These are phyloP conservation scores for Diabrotica virgifera DNA, from an alignment of 1,140 invertebrate species.

Conservation along the genomic window DNA sequence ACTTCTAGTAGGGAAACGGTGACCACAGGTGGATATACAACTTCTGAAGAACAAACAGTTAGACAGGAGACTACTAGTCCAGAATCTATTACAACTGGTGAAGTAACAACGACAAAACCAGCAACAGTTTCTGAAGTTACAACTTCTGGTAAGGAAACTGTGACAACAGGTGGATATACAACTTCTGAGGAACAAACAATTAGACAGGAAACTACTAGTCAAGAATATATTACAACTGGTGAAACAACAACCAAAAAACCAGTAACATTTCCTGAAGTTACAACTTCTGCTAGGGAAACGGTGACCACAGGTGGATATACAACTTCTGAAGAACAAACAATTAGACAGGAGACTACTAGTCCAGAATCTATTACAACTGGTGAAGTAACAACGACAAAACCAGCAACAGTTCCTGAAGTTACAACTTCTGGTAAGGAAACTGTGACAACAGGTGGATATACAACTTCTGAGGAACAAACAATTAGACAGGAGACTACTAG, in stretches of 20 bases:
- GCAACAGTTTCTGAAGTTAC: not conserved
- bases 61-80: not conserved
- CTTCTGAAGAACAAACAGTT: not conserved
- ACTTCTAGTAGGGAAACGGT: not conserved
- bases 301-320: not conserved
- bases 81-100: not conserved
- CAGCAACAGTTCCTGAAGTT: not conserved
- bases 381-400: not conserved
- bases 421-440: not conserved
- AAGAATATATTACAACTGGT: not conserved
- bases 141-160: not conserved
- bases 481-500: not conserved
- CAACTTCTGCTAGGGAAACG: not conserved
- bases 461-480: not conserved
- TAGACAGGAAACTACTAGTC: not conserved
- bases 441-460: not conserved
- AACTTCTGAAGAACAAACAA: not conserved
- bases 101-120: not conserved
- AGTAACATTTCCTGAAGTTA: slow-evolving; percentile 3
- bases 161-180: not conserved
- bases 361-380: not conserved
- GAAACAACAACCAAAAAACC: slow-evolving; percentile 7
- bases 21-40: not conserved
- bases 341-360: not conserved
- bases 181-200: not conserved